A percentile compares a stretch with the other conserved stretches of the same genome.
phyloP scores from a whole-genome alignment of 2,888 invertebrate species.

The Metalampra italica region DNA sequence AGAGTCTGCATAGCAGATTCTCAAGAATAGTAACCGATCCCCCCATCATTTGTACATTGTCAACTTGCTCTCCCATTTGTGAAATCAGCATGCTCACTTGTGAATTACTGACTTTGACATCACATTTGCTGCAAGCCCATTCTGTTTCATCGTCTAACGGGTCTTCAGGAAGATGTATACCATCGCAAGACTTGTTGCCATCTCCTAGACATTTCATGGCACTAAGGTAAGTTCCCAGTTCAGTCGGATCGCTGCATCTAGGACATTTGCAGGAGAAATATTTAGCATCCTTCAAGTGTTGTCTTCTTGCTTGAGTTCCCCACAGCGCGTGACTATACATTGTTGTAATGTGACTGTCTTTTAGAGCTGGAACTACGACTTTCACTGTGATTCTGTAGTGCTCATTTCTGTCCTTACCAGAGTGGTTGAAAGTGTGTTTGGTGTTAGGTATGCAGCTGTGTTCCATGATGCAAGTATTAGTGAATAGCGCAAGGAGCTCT shows the following conservation, averaged over 20 bases:
- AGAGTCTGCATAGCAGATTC: slow-evolving; percentile 81
- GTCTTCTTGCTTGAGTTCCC: slow-evolving; percentile 89
- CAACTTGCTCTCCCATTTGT: slow-evolving; percentile 88
- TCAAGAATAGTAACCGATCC: slow-evolving; percentile 81
- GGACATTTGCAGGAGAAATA: slow-evolving; percentile 86
- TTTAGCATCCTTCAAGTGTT: slow-evolving; percentile 87
- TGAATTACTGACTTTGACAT: slow-evolving; percentile 79
- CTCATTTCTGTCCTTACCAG: slow-evolving; percentile 69
- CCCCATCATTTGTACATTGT: slow-evolving; percentile 79
- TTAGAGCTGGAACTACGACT: slow-evolving; percentile 82
- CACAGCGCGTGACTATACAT: slow-evolving; percentile 93
- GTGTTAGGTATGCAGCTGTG: slow-evolving; percentile 91
- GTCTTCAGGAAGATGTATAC: slow-evolving; percentile 83
- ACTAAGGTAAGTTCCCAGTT: slow-evolving; percentile 86
- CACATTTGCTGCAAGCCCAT: slow-evolving; percentile 87
- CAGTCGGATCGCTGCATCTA: slow-evolving; percentile 89
- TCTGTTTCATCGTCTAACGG: slow-evolving; percentile 84
- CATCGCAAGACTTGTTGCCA: slow-evolving; percentile 79
- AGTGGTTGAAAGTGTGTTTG: slow-evolving; percentile 82
- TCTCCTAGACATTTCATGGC: slow-evolving; percentile 83
- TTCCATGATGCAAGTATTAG: slow-evolving; percentile 88
- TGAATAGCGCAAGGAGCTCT: slow-evolving; percentile 85
- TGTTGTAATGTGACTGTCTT: slow-evolving; percentile 87
- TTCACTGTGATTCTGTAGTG: slow-evolving; percentile 83
- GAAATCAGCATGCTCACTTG: slow-evolving; percentile 83